These are phyloP conservation scores for Avahi laniger DNA, from an alignment of 2,797 vertebrate genomes.

Conservation along the genomic window DNA sequence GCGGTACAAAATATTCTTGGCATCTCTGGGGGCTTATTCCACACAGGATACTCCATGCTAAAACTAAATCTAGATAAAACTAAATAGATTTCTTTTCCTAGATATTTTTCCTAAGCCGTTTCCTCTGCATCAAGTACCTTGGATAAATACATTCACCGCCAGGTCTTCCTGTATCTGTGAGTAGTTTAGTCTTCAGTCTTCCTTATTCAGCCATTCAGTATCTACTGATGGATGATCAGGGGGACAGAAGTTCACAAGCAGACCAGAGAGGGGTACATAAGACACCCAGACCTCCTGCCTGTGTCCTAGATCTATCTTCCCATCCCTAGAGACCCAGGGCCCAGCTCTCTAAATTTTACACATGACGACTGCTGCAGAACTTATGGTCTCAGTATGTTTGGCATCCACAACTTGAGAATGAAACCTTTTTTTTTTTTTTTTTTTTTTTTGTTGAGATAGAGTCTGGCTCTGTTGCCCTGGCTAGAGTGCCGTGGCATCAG, in stretches of 20 bases:
- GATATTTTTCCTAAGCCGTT: not conserved
- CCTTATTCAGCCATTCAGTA: not conserved
- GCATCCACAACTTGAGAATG: not conserved
- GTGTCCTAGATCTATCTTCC: not conserved
- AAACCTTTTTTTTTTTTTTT: too few relatives aligned
- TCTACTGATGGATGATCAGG: not conserved
- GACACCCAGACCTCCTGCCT: not conserved
- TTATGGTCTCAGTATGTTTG: not conserved
- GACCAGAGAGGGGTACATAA: not conserved
- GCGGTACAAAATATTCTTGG: slow-evolving; percentile 50
- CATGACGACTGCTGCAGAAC: not conserved
- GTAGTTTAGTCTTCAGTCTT: not conserved
- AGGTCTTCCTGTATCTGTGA: not conserved
- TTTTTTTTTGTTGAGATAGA: too few relatives aligned
- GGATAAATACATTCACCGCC: not conserved
- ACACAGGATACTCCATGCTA: not conserved
- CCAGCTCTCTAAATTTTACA: not conserved
- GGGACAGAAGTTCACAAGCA: not conserved
- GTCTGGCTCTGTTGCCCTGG: too few relatives aligned
- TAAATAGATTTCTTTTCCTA: not conserved
- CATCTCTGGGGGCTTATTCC: not conserved
- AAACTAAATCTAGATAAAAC: not conserved
- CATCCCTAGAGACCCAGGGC: not conserved
- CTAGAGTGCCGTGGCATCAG: too few relatives aligned
- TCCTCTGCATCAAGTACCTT: not conserved